phyloP scores from a whole-genome alignment of 2,888 invertebrate species.

The Ectemnius continuus region DNA sequence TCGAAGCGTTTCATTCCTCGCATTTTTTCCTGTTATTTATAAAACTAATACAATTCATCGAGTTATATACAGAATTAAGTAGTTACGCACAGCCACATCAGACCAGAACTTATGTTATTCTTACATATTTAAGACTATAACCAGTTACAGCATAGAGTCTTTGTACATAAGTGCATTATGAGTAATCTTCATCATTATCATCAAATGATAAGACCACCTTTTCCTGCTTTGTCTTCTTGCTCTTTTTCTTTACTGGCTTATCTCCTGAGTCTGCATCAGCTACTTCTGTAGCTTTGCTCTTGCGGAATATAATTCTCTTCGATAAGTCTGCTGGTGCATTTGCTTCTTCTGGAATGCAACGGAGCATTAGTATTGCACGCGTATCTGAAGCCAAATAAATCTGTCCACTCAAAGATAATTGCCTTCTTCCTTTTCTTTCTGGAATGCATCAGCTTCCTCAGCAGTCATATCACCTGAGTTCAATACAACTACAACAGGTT shows the following conservation, averaged over 20 bases:
- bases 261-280: slow-evolving; percentile 46
- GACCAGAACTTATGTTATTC: no score
- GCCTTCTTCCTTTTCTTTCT: slow-evolving; percentile 70
- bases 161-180: no score
- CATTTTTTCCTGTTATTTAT: no score
- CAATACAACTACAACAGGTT: slow-evolving; percentile 81
- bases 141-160: no score
- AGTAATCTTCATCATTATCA: slow-evolving; percentile 69
- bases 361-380: not conserved
- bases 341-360: slow-evolving; percentile 79
- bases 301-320: slow-evolving; percentile 81
- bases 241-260: slow-evolving; percentile 59
- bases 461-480: slow-evolving; percentile 80
- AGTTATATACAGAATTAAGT: no score
- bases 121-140: no score
- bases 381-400: not conserved
- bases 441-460: slow-evolving; percentile 79
- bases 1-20: no score
- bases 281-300: slow-evolving; percentile 69
- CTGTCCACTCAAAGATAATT: not conserved
- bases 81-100: no score
- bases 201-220: slow-evolving; percentile 69
- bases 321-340: slow-evolving; percentile 82
- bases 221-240: slow-evolving; percentile 60
- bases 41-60: no score